Conservation (phyloP, 2,113 vertebrate species). For the Strix uralensis region DNA sequence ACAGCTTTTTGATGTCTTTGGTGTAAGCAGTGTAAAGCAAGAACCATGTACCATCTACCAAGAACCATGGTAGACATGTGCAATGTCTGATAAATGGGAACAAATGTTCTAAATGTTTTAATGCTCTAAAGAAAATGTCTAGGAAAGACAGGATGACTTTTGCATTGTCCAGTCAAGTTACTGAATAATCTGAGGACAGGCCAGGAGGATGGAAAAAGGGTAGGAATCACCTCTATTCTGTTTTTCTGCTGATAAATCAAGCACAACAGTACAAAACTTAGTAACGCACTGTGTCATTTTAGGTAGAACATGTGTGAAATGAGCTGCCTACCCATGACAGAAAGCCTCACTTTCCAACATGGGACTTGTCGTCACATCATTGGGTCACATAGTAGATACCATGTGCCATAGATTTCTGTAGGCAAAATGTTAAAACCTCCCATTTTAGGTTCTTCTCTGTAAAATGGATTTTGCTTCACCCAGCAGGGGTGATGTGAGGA, state of each 20-base stretch:
- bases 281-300: background rate
- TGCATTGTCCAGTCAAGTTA: background rate
- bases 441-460: background rate
- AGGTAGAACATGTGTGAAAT: background rate
- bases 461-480: background rate
- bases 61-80: background rate
- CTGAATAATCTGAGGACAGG: background rate
- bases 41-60: background rate
- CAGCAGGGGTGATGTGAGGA: background rate
- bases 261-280: background rate
- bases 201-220: background rate
- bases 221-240: background rate
- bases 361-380: background rate
- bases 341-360: background rate
- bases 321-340: background rate
- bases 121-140: background rate
- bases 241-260: background rate
- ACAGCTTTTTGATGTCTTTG: background rate
- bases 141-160: background rate
- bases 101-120: background rate
- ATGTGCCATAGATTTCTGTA: background rate
- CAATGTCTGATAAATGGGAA: background rate
- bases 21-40: background rate
- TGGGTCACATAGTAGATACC: background rate
- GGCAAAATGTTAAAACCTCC: background rate